Evolutionary conservation across 2,113 vertebrate species (phyloP), one percentile per base, ranked within the genome.

Genomic region (Urocolius indicus): DNA sequence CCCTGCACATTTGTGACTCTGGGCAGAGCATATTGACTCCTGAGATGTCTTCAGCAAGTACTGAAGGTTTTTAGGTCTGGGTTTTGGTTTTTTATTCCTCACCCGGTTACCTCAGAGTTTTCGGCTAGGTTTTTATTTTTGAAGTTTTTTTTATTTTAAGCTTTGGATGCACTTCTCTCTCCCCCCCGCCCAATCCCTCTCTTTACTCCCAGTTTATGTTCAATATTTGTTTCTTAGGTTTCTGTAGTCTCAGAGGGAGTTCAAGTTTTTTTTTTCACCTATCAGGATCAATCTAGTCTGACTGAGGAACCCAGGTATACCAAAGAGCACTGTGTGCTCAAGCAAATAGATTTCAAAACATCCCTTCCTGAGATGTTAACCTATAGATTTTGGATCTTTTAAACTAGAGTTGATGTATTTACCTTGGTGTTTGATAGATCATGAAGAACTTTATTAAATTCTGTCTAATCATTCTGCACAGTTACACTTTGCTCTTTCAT

Each of bases 121-220:
- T 32, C 7, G 30, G 38, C 29, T 55, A 29, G 9, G 43, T 16
- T 10, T 24, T 15, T 30, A 17, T 19, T 16, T 1, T 51, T 46
- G 24, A 24, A 11, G 0, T 38, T 30, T 21, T 30, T 38, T 30
- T 41, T 9, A 41, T 41, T 41, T 26, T 27, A 74, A 20, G 18
- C 32, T 55, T 57, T 32, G 29, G 24, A 62, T 22, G 57, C 7
- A 26, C 5, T 34, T 5, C 26, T 51, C 16, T 46, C 23, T 7
- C 3, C 36, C 5, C 20, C 20, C 15, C 9, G 1, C 21, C 7
- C n/a, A n/a, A 24, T 5, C 4, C 10, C 1, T 1, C 2, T 15
- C 55, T 48, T 8, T 6, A 4, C 3, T 38, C 8, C 2, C 6
- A 27, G 5, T 74, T 82, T 68, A 4, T 55, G 32, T 36, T 61